phyloP scores from a whole-genome alignment of 2,113 vertebrate genomes.

The Malurus cyaneus region DNA sequence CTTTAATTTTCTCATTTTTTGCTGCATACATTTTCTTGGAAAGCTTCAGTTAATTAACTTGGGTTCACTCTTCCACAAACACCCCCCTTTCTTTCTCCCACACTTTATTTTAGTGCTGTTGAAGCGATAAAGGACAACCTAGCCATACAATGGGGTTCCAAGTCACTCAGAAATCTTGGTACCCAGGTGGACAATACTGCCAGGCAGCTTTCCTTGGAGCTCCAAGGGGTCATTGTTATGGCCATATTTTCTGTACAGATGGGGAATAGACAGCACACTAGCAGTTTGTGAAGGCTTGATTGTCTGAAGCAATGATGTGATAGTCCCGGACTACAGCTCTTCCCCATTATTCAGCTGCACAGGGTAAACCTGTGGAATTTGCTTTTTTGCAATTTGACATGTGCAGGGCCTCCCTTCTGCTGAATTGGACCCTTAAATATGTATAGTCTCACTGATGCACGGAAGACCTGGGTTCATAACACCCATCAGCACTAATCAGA shows the following conservation, averaged over 20 bases:
- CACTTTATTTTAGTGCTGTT: neutral
- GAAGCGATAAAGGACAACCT: neutral
- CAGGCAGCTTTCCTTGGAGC: neutral
- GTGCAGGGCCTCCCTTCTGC: neutral
- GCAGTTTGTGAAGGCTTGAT: neutral
- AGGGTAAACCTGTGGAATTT: neutral
- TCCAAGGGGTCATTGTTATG: neutral
- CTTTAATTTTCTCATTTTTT: neutral
- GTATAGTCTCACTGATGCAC: neutral
- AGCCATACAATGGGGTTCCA: neutral
- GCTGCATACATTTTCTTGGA: neutral
- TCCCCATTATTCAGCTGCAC: neutral
- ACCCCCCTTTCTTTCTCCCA: fast-evolving
- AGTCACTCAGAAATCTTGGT: neutral
- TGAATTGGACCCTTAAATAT: neutral
- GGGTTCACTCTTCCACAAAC: neutral
- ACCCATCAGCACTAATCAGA: conserved; percentile 56
- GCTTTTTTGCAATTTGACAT: neutral
- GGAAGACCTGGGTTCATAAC: conserved; percentile 39
- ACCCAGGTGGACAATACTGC: neutral
- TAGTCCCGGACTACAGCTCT: neutral
- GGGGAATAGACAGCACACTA: neutral
- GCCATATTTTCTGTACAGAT: neutral
- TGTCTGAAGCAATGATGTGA: neutral
- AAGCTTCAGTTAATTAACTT: neutral